A percentile compares a stretch with the other conserved stretches of the same genome.
Evolutionary conservation across 2,113 vertebrate genomes (phyloP).

Genomic region (Oreotrochilus melanogaster): DNA sequence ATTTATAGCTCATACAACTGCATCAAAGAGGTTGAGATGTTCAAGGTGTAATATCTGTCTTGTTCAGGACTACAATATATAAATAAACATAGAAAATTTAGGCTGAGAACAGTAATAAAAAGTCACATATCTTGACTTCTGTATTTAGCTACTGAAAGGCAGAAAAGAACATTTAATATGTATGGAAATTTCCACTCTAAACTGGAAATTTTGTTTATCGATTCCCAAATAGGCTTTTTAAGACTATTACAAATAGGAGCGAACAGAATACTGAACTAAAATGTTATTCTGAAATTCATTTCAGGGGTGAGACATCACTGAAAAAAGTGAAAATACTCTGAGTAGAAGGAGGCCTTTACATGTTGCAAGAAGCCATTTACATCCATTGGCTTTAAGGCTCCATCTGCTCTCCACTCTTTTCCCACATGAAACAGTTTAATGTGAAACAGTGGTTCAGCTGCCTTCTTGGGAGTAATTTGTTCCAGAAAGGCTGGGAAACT

Average conservation of each 20-base stretch:
- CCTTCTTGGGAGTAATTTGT: neutral
- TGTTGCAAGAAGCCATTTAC: neutral
- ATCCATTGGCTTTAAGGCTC: neutral
- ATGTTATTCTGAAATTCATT: neutral
- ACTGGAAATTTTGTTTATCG: constrained; percentile 36
- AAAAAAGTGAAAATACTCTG: neutral
- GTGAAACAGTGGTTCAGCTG: neutral
- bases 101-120: constrained; percentile 42
- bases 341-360: neutral
- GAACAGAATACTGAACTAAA: neutral
- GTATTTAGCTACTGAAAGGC: constrained; percentile 49
- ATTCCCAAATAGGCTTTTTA: neutral
- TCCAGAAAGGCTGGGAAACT: neutral
- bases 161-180: constrained; percentile 32
- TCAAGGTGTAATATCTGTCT: constrained; percentile 43
- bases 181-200: constrained; percentile 62
- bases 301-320: neutral
- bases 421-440: neutral
- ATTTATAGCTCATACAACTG: constrained; percentile 13
- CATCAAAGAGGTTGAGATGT: neutral
- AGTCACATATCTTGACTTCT: constrained; percentile 31
- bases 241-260: neutral
- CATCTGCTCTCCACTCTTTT: neutral
- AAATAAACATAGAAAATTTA: constrained; percentile 64
- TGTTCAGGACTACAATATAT: constrained; percentile 7